Base-by-base conservation (phyloP, 2,113 vertebrate species). In the Bucco capensis region DNA sequence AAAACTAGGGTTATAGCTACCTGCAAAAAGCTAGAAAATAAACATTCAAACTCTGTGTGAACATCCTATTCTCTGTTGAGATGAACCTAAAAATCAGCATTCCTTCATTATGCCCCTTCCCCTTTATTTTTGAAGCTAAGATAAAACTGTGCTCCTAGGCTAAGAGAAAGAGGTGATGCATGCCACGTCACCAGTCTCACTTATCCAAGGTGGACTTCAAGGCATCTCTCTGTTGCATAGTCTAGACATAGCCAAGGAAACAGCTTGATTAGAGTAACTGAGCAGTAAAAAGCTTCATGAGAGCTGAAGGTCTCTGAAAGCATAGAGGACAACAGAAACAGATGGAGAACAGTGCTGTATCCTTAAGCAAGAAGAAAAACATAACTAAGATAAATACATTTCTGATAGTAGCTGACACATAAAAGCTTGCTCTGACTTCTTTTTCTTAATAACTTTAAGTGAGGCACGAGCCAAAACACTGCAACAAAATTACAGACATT, bases 401-500 rank as follows among this genome's bases (percentile, higher is more conserved):
- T 82, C 64, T 72, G 30, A 51, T 64, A 76, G 18, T 47, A 64
- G 35, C 62, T 86, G 54, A 14, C 3, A 1, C 35, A 81, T 62
- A 58, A 74, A 71, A 78, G 42, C 51, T 61, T 84, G 19, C 19
- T 64, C 50, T 73, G 22, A 27, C 66, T 91, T 86, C 31, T 76
- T 90, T 86, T 85, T 70, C 49, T 67, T 51, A 82, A 64, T 38
- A 64, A 53, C 81, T 81, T 58, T 21, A 65, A 88, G 40, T 49
- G 49, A 83, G 23, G 25, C 53, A 69, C 60, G 49, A 76, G 21
- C 50, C 57, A 86, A 42, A 92, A 60, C 12, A 19, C 56, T 49
- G 50, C 46, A 88, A 57, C 9, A 61, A 37, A 70, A 88, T 70
- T 70, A 86, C 33, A 88, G 72, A 46, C 93, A 80, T 90, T 73